phyloP scores from a whole-genome alignment of 2,888 invertebrate genomes.

The Crepidodera aurea region DNA sequence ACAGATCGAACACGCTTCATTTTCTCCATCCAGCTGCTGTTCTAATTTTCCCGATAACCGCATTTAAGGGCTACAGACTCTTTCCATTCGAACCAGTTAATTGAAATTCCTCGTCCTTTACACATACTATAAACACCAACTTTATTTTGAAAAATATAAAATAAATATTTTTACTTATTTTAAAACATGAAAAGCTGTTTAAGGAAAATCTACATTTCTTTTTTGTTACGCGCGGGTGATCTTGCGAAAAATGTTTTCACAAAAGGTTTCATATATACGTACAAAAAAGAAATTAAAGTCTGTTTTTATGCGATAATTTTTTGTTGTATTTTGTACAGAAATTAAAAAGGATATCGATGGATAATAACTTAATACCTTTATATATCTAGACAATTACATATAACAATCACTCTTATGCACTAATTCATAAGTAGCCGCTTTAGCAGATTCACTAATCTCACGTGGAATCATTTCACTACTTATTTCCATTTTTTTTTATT shows the following conservation, averaged over 20 bases:
- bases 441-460: too few relatives aligned
- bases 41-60: conserved; percentile 21
- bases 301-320: conserved; percentile 28
- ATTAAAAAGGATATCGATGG: too few relatives aligned
- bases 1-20: conserved; percentile 46
- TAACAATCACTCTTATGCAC: too few relatives aligned
- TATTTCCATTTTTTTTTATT: too few relatives aligned
- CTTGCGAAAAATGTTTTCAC: conserved; percentile 21
- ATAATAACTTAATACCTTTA: too few relatives aligned
- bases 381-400: too few relatives aligned
- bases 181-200: neutral
- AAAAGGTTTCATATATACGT: conserved; percentile 5
- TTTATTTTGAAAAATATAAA: neutral
- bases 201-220: conserved; percentile 24
- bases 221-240: conserved; percentile 28
- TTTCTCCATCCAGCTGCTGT: conserved; percentile 42
- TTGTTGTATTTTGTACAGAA: conserved; percentile 27
- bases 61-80: conserved; percentile 37
- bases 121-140: neutral
- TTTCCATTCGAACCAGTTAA: conserved; percentile 23
- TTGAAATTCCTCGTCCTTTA: neutral
- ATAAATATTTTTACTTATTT: too few relatives aligned
- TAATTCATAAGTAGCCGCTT: too few relatives aligned
- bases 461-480: too few relatives aligned
- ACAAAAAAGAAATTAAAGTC: conserved; percentile 28